Percentiles rank a stretch among this genome's conserved stretches.
Conservation (phyloP, 2,113 vertebrate genomes). For the Pithys albifrons region DNA sequence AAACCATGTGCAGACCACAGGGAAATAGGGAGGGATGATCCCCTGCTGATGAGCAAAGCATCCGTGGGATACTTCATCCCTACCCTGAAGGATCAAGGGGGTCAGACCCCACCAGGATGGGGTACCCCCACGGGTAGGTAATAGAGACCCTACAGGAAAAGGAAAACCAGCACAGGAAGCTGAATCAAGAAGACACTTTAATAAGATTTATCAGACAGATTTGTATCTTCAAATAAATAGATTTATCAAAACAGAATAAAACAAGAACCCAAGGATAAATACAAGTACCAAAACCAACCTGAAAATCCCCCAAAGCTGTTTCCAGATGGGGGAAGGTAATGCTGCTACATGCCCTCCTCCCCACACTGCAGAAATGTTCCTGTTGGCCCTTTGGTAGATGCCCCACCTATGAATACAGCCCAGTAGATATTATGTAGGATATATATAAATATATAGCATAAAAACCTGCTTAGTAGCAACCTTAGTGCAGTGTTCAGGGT, state of each 20-base stretch:
- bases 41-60: neutral
- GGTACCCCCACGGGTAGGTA: neutral
- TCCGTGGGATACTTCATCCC: neutral
- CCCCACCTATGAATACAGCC: conserved; percentile 31
- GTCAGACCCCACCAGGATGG: neutral
- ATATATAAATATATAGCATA: conserved; percentile 34
- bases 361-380: conserved; percentile 16
- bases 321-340: neutral
- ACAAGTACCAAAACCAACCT: conserved; percentile 24
- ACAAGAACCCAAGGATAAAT: conserved; percentile 43
- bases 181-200: conserved; percentile 60
- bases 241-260: conserved; percentile 58
- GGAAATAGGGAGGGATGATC: neutral
- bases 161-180: neutral
- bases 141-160: neutral
- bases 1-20: fast-evolving
- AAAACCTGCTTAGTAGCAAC: neutral
- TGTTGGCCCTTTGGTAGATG: conserved; percentile 1
- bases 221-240: conserved; percentile 74
- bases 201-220: conserved; percentile 53
- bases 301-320: conserved; percentile 42
- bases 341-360: neutral
- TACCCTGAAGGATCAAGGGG: neutral
- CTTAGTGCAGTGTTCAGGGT: neutral
- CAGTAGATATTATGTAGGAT: conserved; percentile 44